Percentiles rank a stretch among this genome's conserved stretches.
These are phyloP conservation scores for Python bivittatus DNA, from an alignment of 2,113 vertebrate species.

Conservation along the genomic window DNA sequence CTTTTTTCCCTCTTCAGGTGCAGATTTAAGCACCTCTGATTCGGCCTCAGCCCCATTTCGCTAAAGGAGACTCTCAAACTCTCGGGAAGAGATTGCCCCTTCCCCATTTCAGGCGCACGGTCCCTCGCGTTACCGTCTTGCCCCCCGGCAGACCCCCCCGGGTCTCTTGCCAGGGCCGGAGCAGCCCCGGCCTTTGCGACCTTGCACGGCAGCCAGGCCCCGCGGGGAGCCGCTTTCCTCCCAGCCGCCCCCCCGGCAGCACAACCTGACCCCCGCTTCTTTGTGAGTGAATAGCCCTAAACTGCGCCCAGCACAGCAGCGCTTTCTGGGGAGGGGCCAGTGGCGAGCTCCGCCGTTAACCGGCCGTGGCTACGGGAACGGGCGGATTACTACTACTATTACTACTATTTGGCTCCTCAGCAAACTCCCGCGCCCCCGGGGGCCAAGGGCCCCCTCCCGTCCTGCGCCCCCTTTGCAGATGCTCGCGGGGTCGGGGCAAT, in stretches of 20 bases:
- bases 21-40: not conserved
- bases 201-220: slow-evolving; percentile 2
- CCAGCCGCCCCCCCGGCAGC: not conserved
- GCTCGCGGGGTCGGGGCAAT: too few species aligned
- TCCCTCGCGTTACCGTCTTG: not conserved
- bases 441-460: not conserved
- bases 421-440: too few species aligned
- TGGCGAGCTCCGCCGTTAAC: too few species aligned
- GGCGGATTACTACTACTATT: too few species aligned
- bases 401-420: too few species aligned
- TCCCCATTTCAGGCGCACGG: not conserved
- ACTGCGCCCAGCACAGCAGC: too few species aligned
- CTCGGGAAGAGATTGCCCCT: not conserved
- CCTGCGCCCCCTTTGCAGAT: too few species aligned
- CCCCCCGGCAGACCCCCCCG: not conserved
- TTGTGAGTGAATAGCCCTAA: not conserved
- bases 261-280: not conserved
- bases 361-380: too few species aligned
- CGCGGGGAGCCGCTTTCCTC: not conserved
- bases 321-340: too few species aligned
- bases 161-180: not conserved
- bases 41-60: not conserved
- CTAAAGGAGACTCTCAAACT: not conserved
- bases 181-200: not conserved
- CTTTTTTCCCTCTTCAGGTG: not conserved